These are phyloP conservation scores for Notospermus geniculatus DNA, from an alignment of 1,140 invertebrate species.

Conservation along the genomic window DNA sequence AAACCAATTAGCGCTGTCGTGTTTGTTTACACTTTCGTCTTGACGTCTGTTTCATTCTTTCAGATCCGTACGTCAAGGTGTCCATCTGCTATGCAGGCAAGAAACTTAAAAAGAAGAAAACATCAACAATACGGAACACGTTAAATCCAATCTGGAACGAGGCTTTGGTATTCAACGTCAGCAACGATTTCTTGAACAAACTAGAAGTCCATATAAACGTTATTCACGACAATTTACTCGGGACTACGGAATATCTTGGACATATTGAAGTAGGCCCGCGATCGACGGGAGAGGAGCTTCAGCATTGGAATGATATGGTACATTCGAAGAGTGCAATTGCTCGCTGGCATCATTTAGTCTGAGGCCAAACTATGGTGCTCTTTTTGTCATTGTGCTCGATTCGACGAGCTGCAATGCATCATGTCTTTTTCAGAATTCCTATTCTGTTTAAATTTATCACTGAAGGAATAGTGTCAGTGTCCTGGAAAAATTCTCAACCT, in stretches of 20 bases:
- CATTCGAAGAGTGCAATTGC: conserved; percentile 26
- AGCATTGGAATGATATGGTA: conserved; percentile 41
- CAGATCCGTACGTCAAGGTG: conserved; percentile 59
- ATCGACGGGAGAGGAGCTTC: conserved; percentile 38
- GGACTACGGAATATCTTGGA: conserved; percentile 47
- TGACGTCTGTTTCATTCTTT: conserved; percentile 22
- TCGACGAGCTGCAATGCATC: no score
- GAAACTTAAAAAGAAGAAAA: conserved; percentile 50
- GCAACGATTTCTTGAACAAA: conserved; percentile 47
- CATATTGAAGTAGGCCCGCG: conserved; percentile 33
- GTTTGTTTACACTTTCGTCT: no score
- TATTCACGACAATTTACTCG: conserved; percentile 50
- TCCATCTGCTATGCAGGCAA: conserved; percentile 60
- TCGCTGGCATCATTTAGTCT: conserved; percentile 21
- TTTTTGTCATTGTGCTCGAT: no score
- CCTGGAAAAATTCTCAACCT: no score
- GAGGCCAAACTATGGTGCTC: no score
- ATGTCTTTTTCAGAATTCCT: no score
- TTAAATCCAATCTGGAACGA: conserved; percentile 46
- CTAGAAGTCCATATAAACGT: conserved; percentile 41
- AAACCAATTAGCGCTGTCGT: no score
- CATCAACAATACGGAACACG: conserved; percentile 36
- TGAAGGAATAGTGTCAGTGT: no score
- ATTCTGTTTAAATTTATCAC: no score
- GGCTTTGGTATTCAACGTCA: conserved; percentile 42